Percentiles rank a stretch among this genome's conserved stretches.
Conservation (phyloP, 2,888 invertebrate species). For the Folsomia candida region DNA sequence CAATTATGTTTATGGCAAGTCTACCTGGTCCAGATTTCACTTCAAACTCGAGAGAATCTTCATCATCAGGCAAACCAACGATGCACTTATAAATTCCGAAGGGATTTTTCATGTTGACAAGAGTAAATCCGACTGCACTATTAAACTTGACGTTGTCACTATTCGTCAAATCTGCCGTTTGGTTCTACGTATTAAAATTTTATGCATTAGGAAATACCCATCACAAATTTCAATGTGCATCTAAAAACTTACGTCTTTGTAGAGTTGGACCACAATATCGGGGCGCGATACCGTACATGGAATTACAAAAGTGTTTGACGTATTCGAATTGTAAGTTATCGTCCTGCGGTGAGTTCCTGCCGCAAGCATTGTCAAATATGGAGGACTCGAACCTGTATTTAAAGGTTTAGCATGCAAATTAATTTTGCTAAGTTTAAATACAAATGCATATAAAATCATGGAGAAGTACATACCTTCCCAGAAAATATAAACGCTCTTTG, state of each 20-base stretch:
- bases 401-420: too few species aligned
- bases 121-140: constrained; percentile 26
- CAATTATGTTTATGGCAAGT: too few species aligned
- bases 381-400: constrained; percentile 27
- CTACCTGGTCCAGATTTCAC: constrained; percentile 15
- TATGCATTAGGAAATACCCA: background rate
- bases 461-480: constrained; percentile 32
- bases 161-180: background rate
- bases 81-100: constrained; percentile 37
- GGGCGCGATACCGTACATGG: constrained; percentile 33
- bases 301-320: constrained; percentile 15
- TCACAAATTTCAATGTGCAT: background rate
- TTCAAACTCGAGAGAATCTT: constrained; percentile 25
- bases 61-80: constrained; percentile 24
- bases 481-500: constrained; percentile 30
- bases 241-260: too few species aligned
- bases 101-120: constrained; percentile 23
- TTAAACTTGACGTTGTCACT: constrained; percentile 25
- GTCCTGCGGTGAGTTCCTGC: background rate
- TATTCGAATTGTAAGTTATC: background rate
- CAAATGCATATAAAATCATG: background rate
- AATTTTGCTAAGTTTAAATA: too few species aligned
- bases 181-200: background rate
- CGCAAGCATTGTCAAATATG: constrained; percentile 25
- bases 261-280: constrained; percentile 16